These are phyloP conservation scores for Podotricha telesiphe DNA, from an alignment of 2,888 invertebrate species.

Conservation along the genomic window DNA sequence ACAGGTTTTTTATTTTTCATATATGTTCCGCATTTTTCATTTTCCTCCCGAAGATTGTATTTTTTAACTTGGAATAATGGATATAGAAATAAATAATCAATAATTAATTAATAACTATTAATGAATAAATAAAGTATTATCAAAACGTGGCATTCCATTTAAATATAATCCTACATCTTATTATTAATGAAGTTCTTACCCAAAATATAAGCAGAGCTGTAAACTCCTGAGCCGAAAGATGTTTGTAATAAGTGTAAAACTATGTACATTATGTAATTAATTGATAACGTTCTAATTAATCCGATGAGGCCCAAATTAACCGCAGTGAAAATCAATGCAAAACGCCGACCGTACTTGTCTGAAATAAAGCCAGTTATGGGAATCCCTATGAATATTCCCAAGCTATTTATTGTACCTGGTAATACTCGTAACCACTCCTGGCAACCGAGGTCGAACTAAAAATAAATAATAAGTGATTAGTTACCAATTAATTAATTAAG, in stretches of 20 bases:
- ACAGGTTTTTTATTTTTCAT: no score
- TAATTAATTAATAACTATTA: no score
- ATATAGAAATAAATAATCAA: no score
- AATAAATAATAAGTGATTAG: not conserved
- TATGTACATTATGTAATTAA: constrained; percentile 70
- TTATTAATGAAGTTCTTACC: constrained; percentile 38
- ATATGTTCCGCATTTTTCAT: no score
- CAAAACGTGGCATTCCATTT: no score
- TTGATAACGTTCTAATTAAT: constrained; percentile 76
- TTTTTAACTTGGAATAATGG: no score
- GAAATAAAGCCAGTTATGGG: constrained; percentile 85
- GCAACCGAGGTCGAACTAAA: constrained; percentile 80
- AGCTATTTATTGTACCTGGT: constrained; percentile 85
- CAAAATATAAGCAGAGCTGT: constrained; percentile 60
- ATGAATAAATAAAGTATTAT: no score
- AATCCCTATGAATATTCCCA: constrained; percentile 85
- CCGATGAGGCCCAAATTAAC: constrained; percentile 65
- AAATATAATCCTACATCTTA: no score
- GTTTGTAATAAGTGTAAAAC: constrained; percentile 69
- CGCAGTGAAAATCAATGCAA: constrained; percentile 73
- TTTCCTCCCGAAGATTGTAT: no score
- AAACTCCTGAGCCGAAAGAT: constrained; percentile 65
- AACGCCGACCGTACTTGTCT: constrained; percentile 84
- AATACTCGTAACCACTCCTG: constrained; percentile 85
- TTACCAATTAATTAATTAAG: no score